phyloP scores from a whole-genome alignment of 1,140 invertebrate genomes.

The Metopolophium dirhodum region DNA sequence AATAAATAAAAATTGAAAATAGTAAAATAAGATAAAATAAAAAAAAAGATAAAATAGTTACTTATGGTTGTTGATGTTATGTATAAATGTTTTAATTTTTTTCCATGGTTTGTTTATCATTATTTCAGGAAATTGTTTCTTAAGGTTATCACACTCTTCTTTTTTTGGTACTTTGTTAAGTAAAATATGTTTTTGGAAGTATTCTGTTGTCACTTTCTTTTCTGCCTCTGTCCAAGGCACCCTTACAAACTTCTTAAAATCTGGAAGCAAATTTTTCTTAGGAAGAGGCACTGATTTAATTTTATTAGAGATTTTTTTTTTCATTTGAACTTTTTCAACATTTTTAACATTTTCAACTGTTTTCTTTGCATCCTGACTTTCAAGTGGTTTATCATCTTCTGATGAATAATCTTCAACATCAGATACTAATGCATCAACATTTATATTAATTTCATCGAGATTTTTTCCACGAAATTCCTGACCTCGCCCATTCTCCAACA shows the following conservation, averaged over 20 bases:
- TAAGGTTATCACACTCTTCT: neutral
- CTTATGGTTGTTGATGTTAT: neutral
- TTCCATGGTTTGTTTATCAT: neutral
- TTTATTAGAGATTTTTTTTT: neutral
- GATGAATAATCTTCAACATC: neutral
- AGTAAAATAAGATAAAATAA: no score
- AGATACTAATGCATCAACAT: slow-evolving; percentile 10
- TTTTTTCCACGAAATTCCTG: slow-evolving; percentile 7
- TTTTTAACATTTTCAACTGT: neutral
- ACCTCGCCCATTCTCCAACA: neutral
- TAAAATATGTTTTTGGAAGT: slow-evolving; percentile 10
- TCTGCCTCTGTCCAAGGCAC: neutral
- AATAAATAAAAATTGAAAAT: no score
- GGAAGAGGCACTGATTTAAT: neutral
- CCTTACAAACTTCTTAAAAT: neutral
- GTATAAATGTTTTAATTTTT: slow-evolving; percentile 5
- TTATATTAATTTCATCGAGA: slow-evolving; percentile 27
- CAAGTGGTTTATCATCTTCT: neutral
- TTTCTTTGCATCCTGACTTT: neutral
- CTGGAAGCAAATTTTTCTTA: neutral
- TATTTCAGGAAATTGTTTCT: neutral
- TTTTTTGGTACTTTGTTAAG: neutral
- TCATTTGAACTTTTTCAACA: neutral
- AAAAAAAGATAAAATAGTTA: no score
- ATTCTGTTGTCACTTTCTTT: neutral